Evolutionary conservation across 1,140 invertebrate species (phyloP), one percentile per base, ranked within the genome.

Genomic region (Zaprionus ornatus): DNA sequence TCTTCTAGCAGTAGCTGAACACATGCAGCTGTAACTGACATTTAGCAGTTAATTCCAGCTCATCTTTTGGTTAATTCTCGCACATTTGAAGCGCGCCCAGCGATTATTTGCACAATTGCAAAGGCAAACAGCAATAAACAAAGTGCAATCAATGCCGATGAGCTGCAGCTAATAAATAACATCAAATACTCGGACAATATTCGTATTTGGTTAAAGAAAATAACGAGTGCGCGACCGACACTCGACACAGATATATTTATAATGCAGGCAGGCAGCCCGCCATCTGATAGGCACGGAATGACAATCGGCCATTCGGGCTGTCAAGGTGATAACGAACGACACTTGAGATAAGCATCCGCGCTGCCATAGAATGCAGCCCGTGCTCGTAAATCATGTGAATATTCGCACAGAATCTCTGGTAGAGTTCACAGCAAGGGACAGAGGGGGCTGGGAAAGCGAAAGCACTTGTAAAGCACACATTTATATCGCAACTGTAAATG

Each of bases 301-400:
- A 54, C 74, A 79, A 63, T 64, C 63, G 63, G 74, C 74, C 68
- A 77, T 77, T 79, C 62, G 67, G 77, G 63, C 72, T 79, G 77
- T 77, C 74, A 79, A 79, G 69, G 67, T 77, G 63, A 77, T 77
- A 57, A 66, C 55, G 70, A 77, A 70, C 63, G 60, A 19, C 63
- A 79, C 68, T 77, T 64, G 60, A 79, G 74, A 79, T 79, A 79
- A 74, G 66, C 59, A 70, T 74, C 66, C 71, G 57, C 52, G 37
- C 15, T 12, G 57, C 65, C 66, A 70, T 74, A 70, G 72, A 74
- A 63, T 70, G 66, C 72, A 70, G 59, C 40, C 52, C 72, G 29
- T 9, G 62, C 56, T 55, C 62, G 57, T 72, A 76, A 79, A 78
- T 78, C 72, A 75, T 69, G 42, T 45, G 76, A 63, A 65, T 70